Conservation (phyloP, 2,797 vertebrate genomes). For the Nothura maculosa region DNA sequence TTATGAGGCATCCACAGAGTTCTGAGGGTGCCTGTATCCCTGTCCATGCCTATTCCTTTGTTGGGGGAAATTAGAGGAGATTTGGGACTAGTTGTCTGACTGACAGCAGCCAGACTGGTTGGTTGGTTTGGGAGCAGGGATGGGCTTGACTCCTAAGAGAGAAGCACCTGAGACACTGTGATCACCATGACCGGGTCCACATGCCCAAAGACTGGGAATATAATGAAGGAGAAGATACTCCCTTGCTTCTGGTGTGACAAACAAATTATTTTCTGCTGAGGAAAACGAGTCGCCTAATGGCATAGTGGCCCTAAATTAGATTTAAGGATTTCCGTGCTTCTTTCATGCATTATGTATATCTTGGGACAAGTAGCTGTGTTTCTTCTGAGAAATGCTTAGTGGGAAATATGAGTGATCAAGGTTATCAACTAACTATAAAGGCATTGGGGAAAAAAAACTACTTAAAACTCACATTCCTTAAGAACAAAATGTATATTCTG, state of each 20-base stretch:
- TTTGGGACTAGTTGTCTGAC: too few relatives aligned
- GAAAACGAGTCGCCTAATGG: not conserved
- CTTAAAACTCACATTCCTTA: not conserved
- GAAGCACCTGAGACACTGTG: too few relatives aligned
- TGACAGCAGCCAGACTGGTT: too few relatives aligned
- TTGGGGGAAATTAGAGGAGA: too few relatives aligned
- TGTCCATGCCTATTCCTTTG: accelerated
- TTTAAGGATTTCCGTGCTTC: not conserved
- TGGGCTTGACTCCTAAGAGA: too few relatives aligned
- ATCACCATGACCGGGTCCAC: not conserved
- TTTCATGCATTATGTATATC: not conserved
- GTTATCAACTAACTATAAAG: not conserved
- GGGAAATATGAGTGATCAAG: not conserved
- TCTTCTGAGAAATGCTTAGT: constrained; percentile 15
- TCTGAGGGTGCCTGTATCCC: not conserved
- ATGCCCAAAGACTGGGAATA: accelerated
- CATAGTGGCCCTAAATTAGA: constrained; percentile 44
- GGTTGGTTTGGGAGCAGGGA: not conserved
- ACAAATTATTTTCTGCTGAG: not conserved
- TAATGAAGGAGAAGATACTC: not conserved
- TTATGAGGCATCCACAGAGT: not conserved
- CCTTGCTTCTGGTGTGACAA: not conserved
- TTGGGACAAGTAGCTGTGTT: not conserved
- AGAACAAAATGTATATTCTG: not conserved
- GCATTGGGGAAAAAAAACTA: not conserved